These are phyloP conservation scores for Noctua comes DNA, from an alignment of 2,888 invertebrate species.

Conservation along the genomic window DNA sequence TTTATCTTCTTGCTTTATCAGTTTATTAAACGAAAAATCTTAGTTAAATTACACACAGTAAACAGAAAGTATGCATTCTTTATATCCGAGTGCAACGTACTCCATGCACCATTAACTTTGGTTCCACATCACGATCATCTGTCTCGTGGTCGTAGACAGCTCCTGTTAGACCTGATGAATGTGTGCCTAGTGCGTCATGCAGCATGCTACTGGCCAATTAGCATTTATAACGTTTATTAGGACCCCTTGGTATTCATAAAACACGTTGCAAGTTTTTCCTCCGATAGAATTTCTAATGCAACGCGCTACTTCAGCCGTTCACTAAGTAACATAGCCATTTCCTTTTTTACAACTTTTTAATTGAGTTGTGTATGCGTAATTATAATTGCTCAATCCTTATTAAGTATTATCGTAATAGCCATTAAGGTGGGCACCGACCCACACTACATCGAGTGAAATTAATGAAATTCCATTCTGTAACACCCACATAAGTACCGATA, in stretches of 20 bases:
- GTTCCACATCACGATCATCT: slow-evolving; percentile 78
- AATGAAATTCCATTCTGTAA: slow-evolving; percentile 61
- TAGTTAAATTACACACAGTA: slow-evolving; percentile 52
- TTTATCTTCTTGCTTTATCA: too few species aligned
- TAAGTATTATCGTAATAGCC: slow-evolving; percentile 42
- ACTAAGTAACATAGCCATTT: slow-evolving; percentile 26
- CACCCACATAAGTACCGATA: slow-evolving; percentile 49
- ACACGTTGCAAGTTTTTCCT: slow-evolving; percentile 47
- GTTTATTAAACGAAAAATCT: slow-evolving; percentile 54
- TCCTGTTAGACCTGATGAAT: slow-evolving; percentile 61
- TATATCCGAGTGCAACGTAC: slow-evolving; percentile 81
- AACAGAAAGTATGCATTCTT: slow-evolving; percentile 76
- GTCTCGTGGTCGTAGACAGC: slow-evolving; percentile 60
- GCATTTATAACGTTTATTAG: slow-evolving; percentile 65
- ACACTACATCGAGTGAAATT: slow-evolving; percentile 59
- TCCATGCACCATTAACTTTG: slow-evolving; percentile 86
- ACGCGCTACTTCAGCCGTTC: slow-evolving; percentile 32
- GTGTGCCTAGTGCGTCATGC: slow-evolving; percentile 49
- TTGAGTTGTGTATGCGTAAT: slow-evolving; percentile 38
- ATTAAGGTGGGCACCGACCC: slow-evolving; percentile 48
- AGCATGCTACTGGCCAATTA: slow-evolving; percentile 64
- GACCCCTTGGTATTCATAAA: slow-evolving; percentile 58
- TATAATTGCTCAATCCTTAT: slow-evolving; percentile 44
- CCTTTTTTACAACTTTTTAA: slow-evolving; percentile 30
- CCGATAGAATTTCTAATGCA: slow-evolving; percentile 46